These are phyloP conservation scores for Mionectes olivaceus DNA, from an alignment of 2,797 vertebrate species.

Conservation along the genomic window DNA sequence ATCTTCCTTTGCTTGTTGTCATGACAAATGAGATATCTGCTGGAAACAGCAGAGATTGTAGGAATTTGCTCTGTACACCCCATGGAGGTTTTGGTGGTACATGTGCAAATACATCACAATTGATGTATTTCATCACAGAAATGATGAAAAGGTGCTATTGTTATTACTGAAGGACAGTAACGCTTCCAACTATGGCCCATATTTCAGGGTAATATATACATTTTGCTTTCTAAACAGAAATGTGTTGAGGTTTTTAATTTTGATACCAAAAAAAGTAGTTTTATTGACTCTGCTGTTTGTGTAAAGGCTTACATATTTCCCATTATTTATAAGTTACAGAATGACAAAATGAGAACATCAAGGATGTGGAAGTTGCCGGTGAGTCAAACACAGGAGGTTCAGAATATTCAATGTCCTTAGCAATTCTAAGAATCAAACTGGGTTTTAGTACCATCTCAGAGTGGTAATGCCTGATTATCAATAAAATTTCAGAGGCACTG, in stretches of 20 bases:
- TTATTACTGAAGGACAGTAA: neutral
- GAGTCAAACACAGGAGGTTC: neutral
- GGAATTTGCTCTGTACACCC: neutral
- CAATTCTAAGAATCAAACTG: neutral
- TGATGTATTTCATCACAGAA: neutral
- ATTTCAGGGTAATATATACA: neutral
- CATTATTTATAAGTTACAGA: neutral
- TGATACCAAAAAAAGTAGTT: neutral
- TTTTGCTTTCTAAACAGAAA: neutral
- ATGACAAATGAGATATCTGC: neutral
- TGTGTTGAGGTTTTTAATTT: neutral
- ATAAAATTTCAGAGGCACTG: neutral
- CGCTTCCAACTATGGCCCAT: neutral
- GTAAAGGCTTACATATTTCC: neutral
- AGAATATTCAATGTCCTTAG: neutral
- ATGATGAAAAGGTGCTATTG: neutral
- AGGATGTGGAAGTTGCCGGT: neutral
- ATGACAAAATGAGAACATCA: neutral
- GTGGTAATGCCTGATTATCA: neutral
- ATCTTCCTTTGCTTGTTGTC: neutral
- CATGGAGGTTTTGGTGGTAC: neutral
- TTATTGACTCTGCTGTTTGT: neutral
- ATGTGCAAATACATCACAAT: neutral
- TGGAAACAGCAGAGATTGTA: neutral
- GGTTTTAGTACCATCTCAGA: neutral